Percentiles rank a stretch among this genome's conserved stretches.
Evolutionary conservation across 2,113 vertebrate species (phyloP).

Genomic region (Heteronetta atricapilla): DNA sequence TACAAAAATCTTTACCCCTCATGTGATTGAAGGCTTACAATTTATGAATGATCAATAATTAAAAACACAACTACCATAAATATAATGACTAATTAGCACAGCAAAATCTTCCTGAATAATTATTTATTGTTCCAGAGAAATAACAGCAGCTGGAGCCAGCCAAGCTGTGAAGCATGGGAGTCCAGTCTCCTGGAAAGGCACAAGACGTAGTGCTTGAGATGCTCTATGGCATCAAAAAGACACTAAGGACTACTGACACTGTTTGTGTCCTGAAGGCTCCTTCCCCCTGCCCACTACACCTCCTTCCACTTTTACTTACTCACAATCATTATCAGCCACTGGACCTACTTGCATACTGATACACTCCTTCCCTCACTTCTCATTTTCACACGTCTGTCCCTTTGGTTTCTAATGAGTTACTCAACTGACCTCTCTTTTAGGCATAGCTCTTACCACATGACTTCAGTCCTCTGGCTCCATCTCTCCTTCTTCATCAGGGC

Average conservation of each 20-base stretch:
- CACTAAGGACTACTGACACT: rapidly evolving
- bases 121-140: neutral
- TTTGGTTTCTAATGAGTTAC: neutral
- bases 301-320: neutral
- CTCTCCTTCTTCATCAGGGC: neutral
- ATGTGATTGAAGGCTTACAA: neutral
- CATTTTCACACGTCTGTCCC: neutral
- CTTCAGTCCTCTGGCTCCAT: neutral
- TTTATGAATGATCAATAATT: neutral
- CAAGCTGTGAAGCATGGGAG: neutral
- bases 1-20: neutral
- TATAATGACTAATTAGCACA: neutral
- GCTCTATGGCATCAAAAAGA: neutral
- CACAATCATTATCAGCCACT: neutral
- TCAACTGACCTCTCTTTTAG: rapidly evolving
- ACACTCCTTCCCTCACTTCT: neutral
- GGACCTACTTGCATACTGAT: neutral
- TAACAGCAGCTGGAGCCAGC: neutral
- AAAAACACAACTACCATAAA: neutral
- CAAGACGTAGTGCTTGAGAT: neutral
- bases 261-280: neutral
- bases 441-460: neutral
- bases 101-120: neutral
- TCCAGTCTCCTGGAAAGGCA: neutral
- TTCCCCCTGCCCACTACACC: rapidly evolving